A percentile compares a stretch with the other conserved stretches of the same genome.
These are phyloP conservation scores for Vidua chalybeata DNA, from an alignment of 2,113 vertebrate genomes.

Conservation along the genomic window DNA sequence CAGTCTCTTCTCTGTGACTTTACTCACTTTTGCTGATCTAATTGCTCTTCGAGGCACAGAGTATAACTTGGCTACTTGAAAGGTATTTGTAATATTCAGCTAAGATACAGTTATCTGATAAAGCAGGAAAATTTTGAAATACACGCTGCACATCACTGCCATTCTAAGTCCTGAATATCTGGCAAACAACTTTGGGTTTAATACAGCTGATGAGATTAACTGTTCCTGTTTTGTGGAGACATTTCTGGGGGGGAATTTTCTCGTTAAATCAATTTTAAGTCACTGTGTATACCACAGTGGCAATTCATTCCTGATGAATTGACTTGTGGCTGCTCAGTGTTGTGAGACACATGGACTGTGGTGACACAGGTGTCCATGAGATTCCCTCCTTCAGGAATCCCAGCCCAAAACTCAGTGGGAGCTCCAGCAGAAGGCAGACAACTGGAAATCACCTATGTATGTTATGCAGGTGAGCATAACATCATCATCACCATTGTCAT, in stretches of 20 bases:
- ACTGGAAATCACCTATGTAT: background rate
- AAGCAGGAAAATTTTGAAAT: background rate
- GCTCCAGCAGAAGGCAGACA: background rate
- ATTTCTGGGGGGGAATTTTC: background rate
- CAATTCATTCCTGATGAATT: background rate
- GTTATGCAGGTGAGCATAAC: background rate
- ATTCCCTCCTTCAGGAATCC: background rate
- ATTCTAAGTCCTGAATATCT: background rate
- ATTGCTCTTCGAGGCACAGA: background rate
- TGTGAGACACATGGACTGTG: background rate
- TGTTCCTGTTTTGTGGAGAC: background rate
- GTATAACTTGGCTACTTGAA: background rate
- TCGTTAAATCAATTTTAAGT: background rate
- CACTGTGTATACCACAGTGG: rapidly evolving
- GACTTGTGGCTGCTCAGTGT: background rate
- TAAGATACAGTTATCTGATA: background rate
- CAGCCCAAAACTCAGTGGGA: background rate
- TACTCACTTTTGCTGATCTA: background rate
- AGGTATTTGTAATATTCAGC: background rate
- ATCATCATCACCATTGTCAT: background rate
- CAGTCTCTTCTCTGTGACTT: background rate
- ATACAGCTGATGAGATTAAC: background rate
- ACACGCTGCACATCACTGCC: background rate
- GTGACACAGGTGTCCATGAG: background rate
- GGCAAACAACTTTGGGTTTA: background rate